Percentiles rank a stretch among this genome's conserved stretches.
Conservation (phyloP, 2,888 invertebrate species). For the Chrysolina haemoptera region DNA sequence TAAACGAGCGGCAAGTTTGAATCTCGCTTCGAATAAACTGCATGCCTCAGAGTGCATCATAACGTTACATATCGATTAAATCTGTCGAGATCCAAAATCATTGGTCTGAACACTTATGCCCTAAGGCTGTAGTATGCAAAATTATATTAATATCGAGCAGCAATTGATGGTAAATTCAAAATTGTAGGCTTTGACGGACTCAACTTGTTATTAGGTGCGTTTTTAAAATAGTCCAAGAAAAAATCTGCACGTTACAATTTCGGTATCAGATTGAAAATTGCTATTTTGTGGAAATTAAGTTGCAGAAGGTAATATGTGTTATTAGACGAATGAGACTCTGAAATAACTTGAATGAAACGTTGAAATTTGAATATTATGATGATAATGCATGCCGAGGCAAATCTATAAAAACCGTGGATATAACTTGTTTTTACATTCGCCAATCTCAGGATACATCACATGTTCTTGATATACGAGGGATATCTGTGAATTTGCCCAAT, state of each 20-base stretch:
- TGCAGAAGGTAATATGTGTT: slow-evolving; percentile 67
- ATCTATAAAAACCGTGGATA: slow-evolving; percentile 36
- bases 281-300: slow-evolving; percentile 69
- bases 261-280: slow-evolving; percentile 70
- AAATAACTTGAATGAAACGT: slow-evolving; percentile 52
- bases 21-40: not conserved
- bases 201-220: slow-evolving; percentile 64
- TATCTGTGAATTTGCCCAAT: not conserved
- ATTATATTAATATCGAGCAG: slow-evolving; percentile 69
- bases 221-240: slow-evolving; percentile 63
- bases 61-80: slow-evolving; percentile 53
- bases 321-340: slow-evolving; percentile 58
- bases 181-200: slow-evolving; percentile 65
- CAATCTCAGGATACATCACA: not conserved
- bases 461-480: slow-evolving; percentile 1
- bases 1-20: slow-evolving; percentile 37
- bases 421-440: slow-evolving; percentile 28
- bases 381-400: slow-evolving; percentile 33
- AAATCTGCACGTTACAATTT: slow-evolving; percentile 66
- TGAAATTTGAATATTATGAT: slow-evolving; percentile 63
- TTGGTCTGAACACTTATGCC: slow-evolving; percentile 57
- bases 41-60: slow-evolving; percentile 13
- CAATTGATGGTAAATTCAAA: slow-evolving; percentile 68
- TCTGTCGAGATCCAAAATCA: slow-evolving; percentile 59
- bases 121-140: slow-evolving; percentile 64